Base-by-base conservation (phyloP, 2,113 vertebrate genomes). In the Struthio camelus region DNA sequence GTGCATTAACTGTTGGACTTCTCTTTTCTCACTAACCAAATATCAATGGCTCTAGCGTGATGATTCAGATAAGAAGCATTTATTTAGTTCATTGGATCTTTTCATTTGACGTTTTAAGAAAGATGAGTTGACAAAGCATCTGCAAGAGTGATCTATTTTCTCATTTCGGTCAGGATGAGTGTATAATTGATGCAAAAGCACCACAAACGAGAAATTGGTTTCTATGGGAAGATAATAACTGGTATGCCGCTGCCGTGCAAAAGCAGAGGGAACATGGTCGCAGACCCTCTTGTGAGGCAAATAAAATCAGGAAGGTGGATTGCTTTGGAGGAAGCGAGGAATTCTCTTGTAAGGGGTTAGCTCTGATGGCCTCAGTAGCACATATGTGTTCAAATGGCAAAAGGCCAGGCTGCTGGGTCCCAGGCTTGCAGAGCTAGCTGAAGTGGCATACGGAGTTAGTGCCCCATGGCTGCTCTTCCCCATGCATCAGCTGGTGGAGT, bases 401-500 rank as follows among this genome's bases (percentile, higher is more conserved):
- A 59, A 42, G 73, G n/a, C 56, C 0, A 1, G 15, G 20, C 69
- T 62, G 38, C 27, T 25, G 61, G 15, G 13, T 18, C 36, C 48
- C 54, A 12, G 65, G 32, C 85, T 46, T 46, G 78, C 28, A 11
- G 20, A 19, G 48, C 24, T 11, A 66, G 72, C 66, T 87, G 88
- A 20, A 61, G 5, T 25, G 13, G 30, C 25, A 11, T 14, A 1
- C 4, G 23, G 59, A n/a, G 32, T 46, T 44, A 20, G 32, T 51
- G 22, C 10, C 56, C 15, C 10, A 8, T 19, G 59, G 24, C 34
- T 32, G 12, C 19, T 4, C 5, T 9, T 12, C 14, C 15, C 48
- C 6, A 1, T 0, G 0, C 32, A 25, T 15, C 0, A 1, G 36
- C 36, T 59, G 50, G 32, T 59, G 56, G 28, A 5, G 19, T 20